These are phyloP conservation scores for Cerceris ruficornis DNA, from an alignment of 2,888 invertebrate species.

Conservation along the genomic window DNA sequence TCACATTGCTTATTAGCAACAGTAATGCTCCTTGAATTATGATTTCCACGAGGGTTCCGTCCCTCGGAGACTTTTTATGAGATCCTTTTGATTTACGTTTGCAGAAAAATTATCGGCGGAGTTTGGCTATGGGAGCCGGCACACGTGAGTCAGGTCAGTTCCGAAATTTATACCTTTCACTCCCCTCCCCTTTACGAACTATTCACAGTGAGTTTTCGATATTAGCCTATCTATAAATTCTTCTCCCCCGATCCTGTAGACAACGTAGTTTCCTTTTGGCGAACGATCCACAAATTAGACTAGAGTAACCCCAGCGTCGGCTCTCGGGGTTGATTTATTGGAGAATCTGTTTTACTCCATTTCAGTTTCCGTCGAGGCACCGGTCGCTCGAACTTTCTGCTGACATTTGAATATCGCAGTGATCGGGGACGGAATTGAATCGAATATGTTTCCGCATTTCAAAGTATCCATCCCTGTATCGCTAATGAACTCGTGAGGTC, in stretches of 20 bases:
- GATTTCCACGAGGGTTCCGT: not conserved
- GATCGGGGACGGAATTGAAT: constrained; percentile 43
- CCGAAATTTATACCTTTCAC: constrained; percentile 65
- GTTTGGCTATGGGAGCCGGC: constrained; percentile 50
- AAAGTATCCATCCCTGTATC: constrained; percentile 1
- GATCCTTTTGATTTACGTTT: constrained; percentile 60
- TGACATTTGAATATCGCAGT: constrained; percentile 55
- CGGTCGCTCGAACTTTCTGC: constrained; percentile 44
- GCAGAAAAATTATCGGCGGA: constrained; percentile 61
- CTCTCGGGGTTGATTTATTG: constrained; percentile 52
- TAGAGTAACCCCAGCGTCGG: constrained; percentile 33
- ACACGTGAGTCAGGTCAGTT: constrained; percentile 62
- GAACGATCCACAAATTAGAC: constrained; percentile 67
- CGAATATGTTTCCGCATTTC: constrained; percentile 28
- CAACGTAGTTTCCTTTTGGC: constrained; percentile 66
- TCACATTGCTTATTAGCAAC: constrained; percentile 14
- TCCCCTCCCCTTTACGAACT: constrained; percentile 49
- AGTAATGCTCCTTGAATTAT: constrained; percentile 18
- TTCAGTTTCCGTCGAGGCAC: constrained; percentile 39
- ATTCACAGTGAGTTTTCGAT: constrained; percentile 66
- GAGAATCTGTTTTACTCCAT: constrained; percentile 54
- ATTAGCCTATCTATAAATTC: constrained; percentile 69
- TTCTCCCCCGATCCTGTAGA: constrained; percentile 59
- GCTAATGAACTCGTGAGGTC: no score
- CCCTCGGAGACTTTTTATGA: constrained; percentile 22